phyloP scores from a whole-genome alignment of 2,888 invertebrate species.

The Sipha maydis region DNA sequence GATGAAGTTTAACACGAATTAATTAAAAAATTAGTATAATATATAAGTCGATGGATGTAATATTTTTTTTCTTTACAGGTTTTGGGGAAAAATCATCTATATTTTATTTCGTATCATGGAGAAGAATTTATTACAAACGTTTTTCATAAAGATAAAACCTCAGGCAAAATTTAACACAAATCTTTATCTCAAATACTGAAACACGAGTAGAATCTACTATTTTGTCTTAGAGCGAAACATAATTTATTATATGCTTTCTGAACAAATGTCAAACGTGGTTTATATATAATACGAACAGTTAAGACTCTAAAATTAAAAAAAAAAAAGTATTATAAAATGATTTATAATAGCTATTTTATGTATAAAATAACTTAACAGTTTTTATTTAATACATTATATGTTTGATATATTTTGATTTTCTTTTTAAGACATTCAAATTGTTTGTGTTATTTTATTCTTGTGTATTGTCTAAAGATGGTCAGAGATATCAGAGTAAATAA shows the following conservation, averaged over 20 bases:
- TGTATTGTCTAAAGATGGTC: too few relatives aligned
- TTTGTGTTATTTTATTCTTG: too few relatives aligned
- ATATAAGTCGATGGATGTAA: neutral
- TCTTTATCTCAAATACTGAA: constrained; percentile 31
- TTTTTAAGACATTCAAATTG: neutral
- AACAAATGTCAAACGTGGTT: neutral
- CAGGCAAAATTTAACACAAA: constrained; percentile 38
- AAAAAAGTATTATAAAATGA: too few relatives aligned
- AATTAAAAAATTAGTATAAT: neutral
- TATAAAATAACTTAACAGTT: neutral
- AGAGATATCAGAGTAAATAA: too few relatives aligned
- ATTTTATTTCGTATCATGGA: neutral
- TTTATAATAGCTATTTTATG: neutral
- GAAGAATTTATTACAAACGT: constrained; percentile 43
- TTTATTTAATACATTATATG: neutral
- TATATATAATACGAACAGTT: neutral
- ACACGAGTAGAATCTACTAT: constrained; percentile 36
- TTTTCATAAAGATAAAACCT: constrained; percentile 15
- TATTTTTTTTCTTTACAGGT: neutral
- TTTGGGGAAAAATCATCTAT: neutral
- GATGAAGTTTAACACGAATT: neutral
- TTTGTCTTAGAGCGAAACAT: constrained; percentile 3
- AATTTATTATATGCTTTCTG: constrained; percentile 17
- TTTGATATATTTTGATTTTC: neutral
- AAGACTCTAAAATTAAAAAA: neutral